Evolutionary conservation across 2,888 invertebrate genomes (phyloP).

Genomic region (Acanthosoma haemorrhoidale): DNA sequence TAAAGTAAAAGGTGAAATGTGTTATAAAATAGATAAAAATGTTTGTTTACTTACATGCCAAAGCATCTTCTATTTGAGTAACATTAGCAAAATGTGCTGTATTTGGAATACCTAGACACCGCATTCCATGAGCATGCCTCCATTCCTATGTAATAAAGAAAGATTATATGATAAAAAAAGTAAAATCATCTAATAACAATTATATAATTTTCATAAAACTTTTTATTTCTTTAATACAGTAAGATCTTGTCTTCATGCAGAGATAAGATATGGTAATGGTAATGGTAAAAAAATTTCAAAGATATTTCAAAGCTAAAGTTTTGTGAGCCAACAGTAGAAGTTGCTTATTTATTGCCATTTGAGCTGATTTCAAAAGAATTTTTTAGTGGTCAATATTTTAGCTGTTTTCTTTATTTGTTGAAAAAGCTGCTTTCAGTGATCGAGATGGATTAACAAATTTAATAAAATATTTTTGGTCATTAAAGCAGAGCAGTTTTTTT

Average conservation of each 20-base stretch:
- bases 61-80: constrained; percentile 95
- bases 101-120: constrained; percentile 95
- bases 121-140: constrained; percentile 54
- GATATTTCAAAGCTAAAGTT: too few species aligned
- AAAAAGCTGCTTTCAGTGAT: too few species aligned
- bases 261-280: not conserved
- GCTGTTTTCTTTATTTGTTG: too few species aligned
- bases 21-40: too few species aligned
- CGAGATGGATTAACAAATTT: too few species aligned
- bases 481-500: too few species aligned
- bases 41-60: constrained; percentile 79
- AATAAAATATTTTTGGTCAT: too few species aligned
- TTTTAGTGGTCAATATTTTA: too few species aligned
- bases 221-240: not conserved
- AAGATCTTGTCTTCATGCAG: not conserved
- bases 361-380: too few species aligned
- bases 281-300: not conserved
- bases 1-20: too few species aligned
- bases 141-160: constrained; percentile 52
- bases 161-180: not conserved
- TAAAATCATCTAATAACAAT: not conserved
- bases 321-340: too few species aligned
- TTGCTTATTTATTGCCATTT: too few species aligned
- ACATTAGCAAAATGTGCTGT: constrained; percentile 99
- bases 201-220: not conserved